Base-by-base conservation (phyloP, 2,797 vertebrate genomes). In the Brachyalestes nurse region DNA sequence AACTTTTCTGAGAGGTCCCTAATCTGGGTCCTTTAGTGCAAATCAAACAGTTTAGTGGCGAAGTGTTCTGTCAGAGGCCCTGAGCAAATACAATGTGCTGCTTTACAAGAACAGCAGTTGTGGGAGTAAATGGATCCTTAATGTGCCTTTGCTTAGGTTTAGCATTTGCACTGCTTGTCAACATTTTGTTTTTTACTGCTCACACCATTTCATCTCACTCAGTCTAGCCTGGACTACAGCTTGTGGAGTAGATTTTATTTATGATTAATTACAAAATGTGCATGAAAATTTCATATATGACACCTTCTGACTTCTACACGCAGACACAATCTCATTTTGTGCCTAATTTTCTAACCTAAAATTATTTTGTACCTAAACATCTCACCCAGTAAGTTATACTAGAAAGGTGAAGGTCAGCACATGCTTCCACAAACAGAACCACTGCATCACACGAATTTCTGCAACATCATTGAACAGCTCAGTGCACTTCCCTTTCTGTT, bases 21-120 rank as follows among this genome's bases (percentile, higher is more conserved):
- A 73, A 79, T 77, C 53, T 45, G 38, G 61, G 13, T 58, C 38
- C 79, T 86, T 85, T 79, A 85, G 67, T 83, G 72, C 76, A 83
- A 78, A 72, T 82, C 86, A 82, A 84, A 86, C 82, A 85, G 58
- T 62, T 80, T 80, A 84, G 51, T 71, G 21, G 66, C 55, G 62
- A 71, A 58, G 72, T 69, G 71, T 71, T 45, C 9, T 57, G 62
- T 75, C 57, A 12, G 45, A 42, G 83, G 28, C 81, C 62, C 49
- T 83, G 57, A 80, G 57, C 40, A 83, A 85, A 82, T 72, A 81
- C 17, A 71, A 1, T 60, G 47, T 4, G 61, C 19, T 65, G 66
- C 75, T 78, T 86, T 80, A 82, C 71, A 17, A 78, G 57, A 69
- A 61, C 51, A 58, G 40, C 80, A 78, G 78, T 72, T 60, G 80